Evolutionary conservation across 2,888 invertebrate genomes (phyloP), one percentile per base, ranked within the genome.

Genomic region (Caenorhabditis uteleia): DNA sequence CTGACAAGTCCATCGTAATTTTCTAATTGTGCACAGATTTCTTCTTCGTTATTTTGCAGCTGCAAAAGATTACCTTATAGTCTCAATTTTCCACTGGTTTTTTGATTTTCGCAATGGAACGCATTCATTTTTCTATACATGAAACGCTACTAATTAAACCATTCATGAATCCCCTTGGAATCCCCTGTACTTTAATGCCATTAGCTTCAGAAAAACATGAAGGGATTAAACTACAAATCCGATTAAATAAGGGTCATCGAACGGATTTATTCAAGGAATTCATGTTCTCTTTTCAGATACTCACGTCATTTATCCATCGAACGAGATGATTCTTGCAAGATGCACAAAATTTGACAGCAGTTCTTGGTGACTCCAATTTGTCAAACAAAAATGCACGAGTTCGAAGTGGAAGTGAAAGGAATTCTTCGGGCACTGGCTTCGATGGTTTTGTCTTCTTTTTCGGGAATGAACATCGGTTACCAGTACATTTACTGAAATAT

Each of bases 341-440:
- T 0, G 55, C 46, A 23, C 65, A 65, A 34, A 65, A 59, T 20
- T 59, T 58, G 29, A 55, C 34, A 8, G 58, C 45, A 2, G 48
- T 39, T n/a, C 65, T 36, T 14, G 54, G 50, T 8, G 49, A 44
- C 16, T 47, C 55, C 2, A 58, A 29, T 20, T 57, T 48, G 21
- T 65, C 65, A 43, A 65, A 47, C 1, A 65, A 16, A 29, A 55
- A 65, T 0, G 65, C 54, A 7, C 65, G 39, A n/a, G 46, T 44
- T 7, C 47, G 39, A 0, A 59, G 25, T 7, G 48, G 26, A 21
- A 65, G 18, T 1, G 58, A 50, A 20, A 20, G 26, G 16, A 65
- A 43, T 14, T 49, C 51, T 2, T 27, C 26, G n/a, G 65, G 65
- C 26, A 48, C 50, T 50, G 43, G n/a, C 42, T 55, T 8, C 47